A percentile compares a stretch with the other conserved stretches of the same genome.
Evolutionary conservation across 2,113 vertebrate species (phyloP).

Genomic region (Rhabdornis inornatus): DNA sequence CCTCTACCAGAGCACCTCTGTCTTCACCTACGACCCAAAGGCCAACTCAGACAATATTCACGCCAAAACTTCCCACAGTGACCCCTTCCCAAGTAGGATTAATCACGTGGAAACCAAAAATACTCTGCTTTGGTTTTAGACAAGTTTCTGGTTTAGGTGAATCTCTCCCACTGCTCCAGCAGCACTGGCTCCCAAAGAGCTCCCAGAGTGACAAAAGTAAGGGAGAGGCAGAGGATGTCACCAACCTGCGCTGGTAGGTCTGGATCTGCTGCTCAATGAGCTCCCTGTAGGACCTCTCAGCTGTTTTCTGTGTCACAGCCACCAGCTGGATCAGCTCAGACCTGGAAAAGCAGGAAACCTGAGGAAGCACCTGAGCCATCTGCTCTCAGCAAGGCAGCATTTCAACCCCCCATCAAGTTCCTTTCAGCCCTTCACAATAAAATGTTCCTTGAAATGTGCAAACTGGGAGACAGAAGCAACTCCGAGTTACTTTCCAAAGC

Average conservation of each 20-base stretch:
- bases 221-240: neutral
- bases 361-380: neutral
- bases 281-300: conserved; percentile 86
- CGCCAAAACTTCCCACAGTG: neutral
- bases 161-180: neutral
- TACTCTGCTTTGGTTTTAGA: neutral
- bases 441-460: neutral
- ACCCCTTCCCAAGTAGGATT: neutral
- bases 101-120: neutral
- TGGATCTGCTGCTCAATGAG: conserved; percentile 93
- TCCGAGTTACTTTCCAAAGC: neutral
- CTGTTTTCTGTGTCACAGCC: conserved; percentile 90
- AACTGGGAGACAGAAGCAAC: neutral
- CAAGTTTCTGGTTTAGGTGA: neutral
- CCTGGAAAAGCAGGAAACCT: conserved; percentile 62
- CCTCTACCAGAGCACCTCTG: neutral
- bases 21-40: neutral
- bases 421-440: neutral
- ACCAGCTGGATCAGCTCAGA: conserved; percentile 97
- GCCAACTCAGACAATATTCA: neutral
- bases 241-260: conserved; percentile 91
- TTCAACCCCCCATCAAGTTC: neutral
- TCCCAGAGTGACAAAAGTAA: neutral
- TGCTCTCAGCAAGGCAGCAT: neutral
- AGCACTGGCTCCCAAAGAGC: neutral